Evolutionary conservation across 1,140 invertebrate genomes (phyloP), one percentile per base, ranked within the genome.

Genomic region (Anoplolepis gracilipes): DNA sequence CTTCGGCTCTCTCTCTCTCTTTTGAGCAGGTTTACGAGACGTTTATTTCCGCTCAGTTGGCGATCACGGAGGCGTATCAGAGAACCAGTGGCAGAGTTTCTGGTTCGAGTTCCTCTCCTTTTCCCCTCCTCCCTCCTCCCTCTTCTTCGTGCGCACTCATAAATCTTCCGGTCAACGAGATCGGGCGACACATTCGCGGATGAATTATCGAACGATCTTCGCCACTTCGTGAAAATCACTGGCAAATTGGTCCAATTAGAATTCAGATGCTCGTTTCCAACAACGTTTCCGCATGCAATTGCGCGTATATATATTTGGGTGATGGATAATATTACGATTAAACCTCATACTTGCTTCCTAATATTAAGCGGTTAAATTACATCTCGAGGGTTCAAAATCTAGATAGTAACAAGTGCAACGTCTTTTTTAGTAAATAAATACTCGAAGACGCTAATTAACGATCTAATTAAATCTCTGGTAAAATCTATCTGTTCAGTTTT

Each of bases 11-110:
- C 57, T 77, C n/a, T 76, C n/a, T 70, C n/a, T 76, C n/a, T 79
- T 57, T 67, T 79, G 65, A 87, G 90, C 90, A 90, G 84, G 90
- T 91, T 91, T 91, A 91, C 85, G 87, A 87, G 90, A 90, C 87
- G 76, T 91, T 90, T 89, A 91, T 91, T 90, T 91, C 89, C 89
- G 89, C 90, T 89, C 87, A 84, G 87, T 87, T 91, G 90, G 87
- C 85, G 67, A 87, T 91, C 87, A 78, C 77, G 42, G 33, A 76
- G 69, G 73, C 78, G 78, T 91, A 89, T 90, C 89, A 75, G 65
- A 87, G 73, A 87, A 72, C 57, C 75, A 75, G 78, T 84, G 89
- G 87, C 87, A 85, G 62, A 78, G 65, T 85, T 73, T 49, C 81
- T 90, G 70, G 76, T 88, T 55, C 67, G 84, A 77, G 16, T 16